Percentiles rank a stretch among this genome's conserved stretches.
Evolutionary conservation across 1,140 invertebrate genomes (phyloP).

Genomic region (Zaprionus tsacasi): DNA sequence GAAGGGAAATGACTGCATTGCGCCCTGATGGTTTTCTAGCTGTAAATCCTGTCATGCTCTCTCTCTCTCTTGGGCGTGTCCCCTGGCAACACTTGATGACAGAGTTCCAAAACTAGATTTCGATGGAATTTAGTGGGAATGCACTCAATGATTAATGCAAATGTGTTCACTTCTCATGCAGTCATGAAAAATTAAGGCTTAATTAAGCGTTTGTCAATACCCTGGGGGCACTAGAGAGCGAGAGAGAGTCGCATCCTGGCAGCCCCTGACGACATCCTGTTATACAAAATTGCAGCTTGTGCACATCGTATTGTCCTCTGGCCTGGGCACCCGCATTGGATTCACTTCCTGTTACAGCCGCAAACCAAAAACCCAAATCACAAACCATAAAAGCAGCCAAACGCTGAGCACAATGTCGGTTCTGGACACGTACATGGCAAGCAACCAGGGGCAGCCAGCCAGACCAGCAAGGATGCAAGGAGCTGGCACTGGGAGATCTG

Average conservation of each 20-base stretch:
- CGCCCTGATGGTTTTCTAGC: slow-evolving; percentile 20
- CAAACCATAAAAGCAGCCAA: slow-evolving; percentile 31
- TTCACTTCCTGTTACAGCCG: slow-evolving; percentile 62
- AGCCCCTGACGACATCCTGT: slow-evolving; percentile 66
- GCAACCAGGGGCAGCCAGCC: not conserved
- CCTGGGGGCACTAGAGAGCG: not conserved
- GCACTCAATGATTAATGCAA: slow-evolving; percentile 59
- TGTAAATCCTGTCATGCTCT: not conserved
- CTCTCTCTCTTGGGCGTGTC: slow-evolving; percentile 26
- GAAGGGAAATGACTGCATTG: slow-evolving; percentile 28
- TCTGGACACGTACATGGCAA: slow-evolving; percentile 48
- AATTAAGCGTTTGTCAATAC: slow-evolving; percentile 70
- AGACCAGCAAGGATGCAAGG: slow-evolving; percentile 21
- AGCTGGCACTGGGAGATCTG: slow-evolving; percentile 16
- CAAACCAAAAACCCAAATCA: slow-evolving; percentile 26
- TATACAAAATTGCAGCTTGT: slow-evolving; percentile 30
- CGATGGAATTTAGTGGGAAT: slow-evolving; percentile 23
- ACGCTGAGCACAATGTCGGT: slow-evolving; percentile 53
- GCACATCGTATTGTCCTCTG: slow-evolving; percentile 56
- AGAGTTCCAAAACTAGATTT: not conserved
- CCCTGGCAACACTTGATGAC: not conserved
- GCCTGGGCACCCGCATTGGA: slow-evolving; percentile 64
- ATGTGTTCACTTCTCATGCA: slow-evolving; percentile 22
- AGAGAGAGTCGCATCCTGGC: slow-evolving; percentile 60
- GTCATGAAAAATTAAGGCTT: slow-evolving; percentile 75